Evolutionary conservation across 1,140 invertebrate species (phyloP), one percentile per base, ranked within the genome.

Genomic region (Eueides isabella): DNA sequence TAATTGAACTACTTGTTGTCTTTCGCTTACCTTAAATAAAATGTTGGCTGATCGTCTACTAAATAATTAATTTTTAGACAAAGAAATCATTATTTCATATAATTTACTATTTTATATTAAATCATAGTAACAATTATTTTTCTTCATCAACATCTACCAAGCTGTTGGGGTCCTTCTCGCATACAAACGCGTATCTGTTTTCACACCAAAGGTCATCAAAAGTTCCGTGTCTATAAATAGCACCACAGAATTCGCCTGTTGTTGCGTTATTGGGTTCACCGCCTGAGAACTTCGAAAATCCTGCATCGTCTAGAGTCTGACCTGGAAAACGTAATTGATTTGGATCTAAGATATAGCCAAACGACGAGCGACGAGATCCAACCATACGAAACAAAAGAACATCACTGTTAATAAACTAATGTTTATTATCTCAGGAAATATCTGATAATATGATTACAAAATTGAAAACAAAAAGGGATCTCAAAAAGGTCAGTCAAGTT

Each of bases 141-240:
- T 26, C 2, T 29, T 77, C 63, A 19, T 71, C 75, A 2, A 77
- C 71, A 16, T 64, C 68, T 9, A 73, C 5, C 2, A 82, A 38
- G 55, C 80, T 83, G 11, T 63, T 72, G 1, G 80, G 81, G 9
- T 66, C 73, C 69, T 85, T 88, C 55, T 91, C 88, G 67, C 89
- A 91, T 1, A 89, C 80, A 38, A 91, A 91, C 3, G 81, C 72
- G 11, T 71, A 77, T 16, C 12, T 33, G 23, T 35, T 78, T 9
- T 85, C 78, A 29, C 88, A 91, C 77, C 70, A 76, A 2, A 85
- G 61, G 61, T 90, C 87, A 63, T 88, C 76, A 1, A 86, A 72
- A 12, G 68, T 28, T 1, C 80, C 89, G 61, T 71, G 74, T 9
- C 86, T 72, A 35, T 80, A 80, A 19, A 87, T 71, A 1, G 77